Base-by-base conservation (phyloP, 1,140 invertebrate species). In the Macrosteles quadrilineatus region DNA sequence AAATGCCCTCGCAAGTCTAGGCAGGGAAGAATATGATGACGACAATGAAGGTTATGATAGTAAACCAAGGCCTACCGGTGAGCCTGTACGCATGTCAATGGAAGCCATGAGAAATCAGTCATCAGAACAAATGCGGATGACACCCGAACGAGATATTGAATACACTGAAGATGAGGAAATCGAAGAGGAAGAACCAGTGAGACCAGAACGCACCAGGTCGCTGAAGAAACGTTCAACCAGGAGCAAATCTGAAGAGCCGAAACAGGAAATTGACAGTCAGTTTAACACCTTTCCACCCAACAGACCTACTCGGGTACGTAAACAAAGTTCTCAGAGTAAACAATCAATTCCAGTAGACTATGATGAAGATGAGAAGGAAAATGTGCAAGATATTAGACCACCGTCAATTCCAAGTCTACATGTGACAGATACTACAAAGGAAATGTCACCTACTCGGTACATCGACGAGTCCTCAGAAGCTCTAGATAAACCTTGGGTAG, bases 1-100 rank as follows among this genome's bases (percentile, higher is more conserved):
- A 40, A 90, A 89, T 76, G 83, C 86, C 1, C 77, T 91, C 36
- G 82, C 85, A 19, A 80, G 86, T 59, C 83, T 88, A 72, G 85
- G 84, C n/a, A 76, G 71, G 23, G 73, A 78, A 72, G 73, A 72
- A 25, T 73, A 80, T 70, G 76, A 79, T 55, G 76, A 80, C 45
- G 71, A 75, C n/a, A 43, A 74, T 11, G 66, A 78, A 67, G 76
- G 71, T 6, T 79, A 72, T 67, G 71, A 68, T 59, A 19, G 23
- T 73, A 73, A 21, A 74, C 76, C 67, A 67, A 71, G 45, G 25
- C 62, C 32, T 30, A 74, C 43, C 50, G 73, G 63, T 27, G 72
- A 74, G 40, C 63, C 63, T 9, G 23, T 66, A 2, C 32, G 40
- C 3, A 12, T 19, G 17, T 66, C 63, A 4, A 66, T 45, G 32